Evolutionary conservation across 2,113 vertebrate genomes (phyloP).

Genomic region (Poeciliopsis turrubarensis): DNA sequence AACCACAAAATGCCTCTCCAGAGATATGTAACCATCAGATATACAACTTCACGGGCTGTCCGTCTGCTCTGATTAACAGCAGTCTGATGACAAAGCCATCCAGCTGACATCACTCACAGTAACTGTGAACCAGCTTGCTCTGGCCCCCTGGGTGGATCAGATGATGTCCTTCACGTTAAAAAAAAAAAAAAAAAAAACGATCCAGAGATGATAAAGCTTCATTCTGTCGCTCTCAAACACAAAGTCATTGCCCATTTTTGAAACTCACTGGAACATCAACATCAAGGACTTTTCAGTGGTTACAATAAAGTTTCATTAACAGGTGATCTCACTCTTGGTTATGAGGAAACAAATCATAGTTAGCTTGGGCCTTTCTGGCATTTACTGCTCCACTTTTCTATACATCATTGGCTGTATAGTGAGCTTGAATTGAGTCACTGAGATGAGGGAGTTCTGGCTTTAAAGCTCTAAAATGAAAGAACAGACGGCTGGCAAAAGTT

Average conservation of each 20-base stretch:
- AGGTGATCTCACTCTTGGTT: conserved; percentile 19
- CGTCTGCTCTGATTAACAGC: conserved; percentile 63
- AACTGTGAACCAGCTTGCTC: conserved; percentile 32
- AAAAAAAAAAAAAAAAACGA: conserved; percentile 16
- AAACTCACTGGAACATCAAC: conserved; percentile 41
- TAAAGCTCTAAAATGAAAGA: background rate
- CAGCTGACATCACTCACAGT: conserved; percentile 52
- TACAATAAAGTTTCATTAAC: conserved; percentile 32
- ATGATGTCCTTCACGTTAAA: conserved; percentile 47
- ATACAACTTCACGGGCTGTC: conserved; percentile 69
- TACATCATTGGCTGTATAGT: conserved; percentile 13
- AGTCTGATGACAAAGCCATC: conserved; percentile 65
- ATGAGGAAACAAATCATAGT: conserved; percentile 44
- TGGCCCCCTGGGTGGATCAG: conserved; percentile 45
- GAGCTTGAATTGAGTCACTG: background rate
- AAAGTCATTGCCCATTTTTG: conserved; percentile 41
- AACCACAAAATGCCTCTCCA: conserved; percentile 62
- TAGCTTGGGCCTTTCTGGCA: conserved; percentile 42
- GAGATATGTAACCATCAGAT: conserved; percentile 74
- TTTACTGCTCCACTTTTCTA: conserved; percentile 43
- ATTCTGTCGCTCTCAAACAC: conserved; percentile 41
- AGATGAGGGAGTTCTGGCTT: background rate
- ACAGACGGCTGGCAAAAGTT: background rate
- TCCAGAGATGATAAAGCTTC: conserved; percentile 51
- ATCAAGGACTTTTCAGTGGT: conserved; percentile 62